These are phyloP conservation scores for Deilephila porcellus DNA, from an alignment of 2,888 invertebrate genomes.

Conservation along the genomic window DNA sequence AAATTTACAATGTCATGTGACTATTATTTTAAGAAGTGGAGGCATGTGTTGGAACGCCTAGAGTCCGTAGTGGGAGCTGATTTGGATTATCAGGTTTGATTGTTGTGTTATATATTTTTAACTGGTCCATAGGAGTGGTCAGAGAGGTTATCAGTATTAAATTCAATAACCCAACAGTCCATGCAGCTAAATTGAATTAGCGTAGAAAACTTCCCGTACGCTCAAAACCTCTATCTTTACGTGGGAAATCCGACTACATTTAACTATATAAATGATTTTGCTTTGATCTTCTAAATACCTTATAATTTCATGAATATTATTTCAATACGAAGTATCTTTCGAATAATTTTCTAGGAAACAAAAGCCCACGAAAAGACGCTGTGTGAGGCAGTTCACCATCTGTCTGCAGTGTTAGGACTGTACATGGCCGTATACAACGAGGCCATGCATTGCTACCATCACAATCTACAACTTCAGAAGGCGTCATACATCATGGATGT, in stretches of 20 bases:
- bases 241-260: no score
- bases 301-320: no score
- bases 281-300: no score
- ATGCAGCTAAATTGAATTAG: no score
- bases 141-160: no score
- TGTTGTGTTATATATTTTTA: slow-evolving; percentile 9
- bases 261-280: no score
- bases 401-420: slow-evolving; percentile 57
- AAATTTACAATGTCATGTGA: slow-evolving; percentile 66
- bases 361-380: slow-evolving; percentile 60
- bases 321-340: no score
- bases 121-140: no score
- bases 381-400: slow-evolving; percentile 56
- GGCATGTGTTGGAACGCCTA: slow-evolving; percentile 48
- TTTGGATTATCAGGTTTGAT: slow-evolving; percentile 62
- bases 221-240: no score
- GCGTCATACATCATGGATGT: slow-evolving; percentile 53
- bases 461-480: slow-evolving; percentile 72
- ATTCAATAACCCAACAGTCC: no score
- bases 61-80: slow-evolving; percentile 54
- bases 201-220: no score
- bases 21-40: slow-evolving; percentile 70
- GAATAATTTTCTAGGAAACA: slow-evolving; percentile 44
- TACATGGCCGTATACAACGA: slow-evolving; percentile 65
- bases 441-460: slow-evolving; percentile 56